Evolutionary conservation across 2,888 invertebrate genomes (phyloP), one percentile per base, ranked within the genome.

Genomic region (Scaptomyza flava): DNA sequence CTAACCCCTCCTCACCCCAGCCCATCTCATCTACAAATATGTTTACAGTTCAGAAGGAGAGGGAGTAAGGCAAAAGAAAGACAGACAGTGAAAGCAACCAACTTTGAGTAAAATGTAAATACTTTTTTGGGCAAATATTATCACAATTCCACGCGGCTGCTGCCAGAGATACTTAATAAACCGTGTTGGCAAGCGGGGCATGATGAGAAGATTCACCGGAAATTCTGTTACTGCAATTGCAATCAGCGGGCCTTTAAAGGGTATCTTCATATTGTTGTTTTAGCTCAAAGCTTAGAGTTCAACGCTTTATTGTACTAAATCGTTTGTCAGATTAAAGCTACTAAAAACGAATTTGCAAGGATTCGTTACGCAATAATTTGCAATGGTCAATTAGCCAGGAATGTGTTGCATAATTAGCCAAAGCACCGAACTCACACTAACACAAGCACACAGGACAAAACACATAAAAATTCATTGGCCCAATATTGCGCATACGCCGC

Each of bases 51-150:
- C 36, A 45, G 34, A 34, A 27, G 41, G 36, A 27, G 23, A 33
- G 54, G 12, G 20, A 14, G n/a, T 1, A 9, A 52, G 30, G 47
- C 31, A 17, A 23, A 12, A 14, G 6, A 23, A 43, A n/a, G 14
- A 27, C 56, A 48, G 36, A 73, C 47, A 52, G 56, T 51, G 52
- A 17, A 23, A 41, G 20, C 60, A 56, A 51, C 62, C 50, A 87
- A 87, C 76, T 83, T 82, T 87, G 76, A 84, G 76, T 68, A 75
- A 84, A 83, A 89, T 89, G 90, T 89, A 89, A 89, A 89, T 90
- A 90, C 90, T 89, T 89, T 88, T 78, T 66, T 62, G 47, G 68
- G 79, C 75, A 90, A 90, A 90, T 89, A 90, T 90, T 90, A 90
- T 90, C 77, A 89, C 89, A 90, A 86, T 75, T 87, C 77, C 79